Percentiles rank a stretch among this genome's conserved stretches.
Conservation (phyloP, 2,888 invertebrate genomes). For the Polydrusus tereticollis region DNA sequence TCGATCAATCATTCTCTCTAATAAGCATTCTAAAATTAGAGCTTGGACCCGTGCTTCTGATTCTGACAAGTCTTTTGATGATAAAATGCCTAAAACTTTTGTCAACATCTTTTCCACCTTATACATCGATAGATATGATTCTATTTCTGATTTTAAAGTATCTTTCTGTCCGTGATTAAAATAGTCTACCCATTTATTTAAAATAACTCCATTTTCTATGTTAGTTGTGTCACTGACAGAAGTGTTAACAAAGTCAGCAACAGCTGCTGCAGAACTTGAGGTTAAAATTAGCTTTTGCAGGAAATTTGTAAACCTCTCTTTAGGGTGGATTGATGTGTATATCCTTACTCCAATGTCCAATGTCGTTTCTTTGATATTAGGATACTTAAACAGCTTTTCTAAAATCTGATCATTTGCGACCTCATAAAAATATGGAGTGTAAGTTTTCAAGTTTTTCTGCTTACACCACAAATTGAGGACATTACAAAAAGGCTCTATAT, state of each 20-base stretch:
- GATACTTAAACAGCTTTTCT: constrained; percentile 64
- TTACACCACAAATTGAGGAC: constrained; percentile 61
- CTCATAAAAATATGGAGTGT: constrained; percentile 58
- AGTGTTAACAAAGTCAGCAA: constrained; percentile 58
- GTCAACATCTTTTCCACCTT: constrained; percentile 62
- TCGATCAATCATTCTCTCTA: constrained; percentile 62
- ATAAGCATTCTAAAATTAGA: constrained; percentile 58
- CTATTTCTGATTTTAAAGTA: constrained; percentile 56
- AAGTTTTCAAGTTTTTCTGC: constrained; percentile 51
- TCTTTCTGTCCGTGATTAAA: constrained; percentile 58
- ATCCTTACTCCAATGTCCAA: constrained; percentile 67
- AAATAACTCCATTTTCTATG: constrained; percentile 58
- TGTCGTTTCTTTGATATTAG: constrained; percentile 57
- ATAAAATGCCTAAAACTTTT: constrained; percentile 59
- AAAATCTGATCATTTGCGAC: constrained; percentile 68
- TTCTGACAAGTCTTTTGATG: constrained; percentile 50
- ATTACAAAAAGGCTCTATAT: constrained; percentile 68
- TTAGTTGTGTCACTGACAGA: constrained; percentile 43
- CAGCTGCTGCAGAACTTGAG: constrained; percentile 57
- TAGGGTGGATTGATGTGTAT: constrained; percentile 65
- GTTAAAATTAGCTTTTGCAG: constrained; percentile 60
- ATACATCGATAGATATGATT: constrained; percentile 60
- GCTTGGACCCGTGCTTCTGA: constrained; percentile 54
- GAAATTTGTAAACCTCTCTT: constrained; percentile 65
- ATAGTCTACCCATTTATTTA: constrained; percentile 58